phyloP scores from a whole-genome alignment of 1,140 invertebrate species.

The Bemisia tabaci region DNA sequence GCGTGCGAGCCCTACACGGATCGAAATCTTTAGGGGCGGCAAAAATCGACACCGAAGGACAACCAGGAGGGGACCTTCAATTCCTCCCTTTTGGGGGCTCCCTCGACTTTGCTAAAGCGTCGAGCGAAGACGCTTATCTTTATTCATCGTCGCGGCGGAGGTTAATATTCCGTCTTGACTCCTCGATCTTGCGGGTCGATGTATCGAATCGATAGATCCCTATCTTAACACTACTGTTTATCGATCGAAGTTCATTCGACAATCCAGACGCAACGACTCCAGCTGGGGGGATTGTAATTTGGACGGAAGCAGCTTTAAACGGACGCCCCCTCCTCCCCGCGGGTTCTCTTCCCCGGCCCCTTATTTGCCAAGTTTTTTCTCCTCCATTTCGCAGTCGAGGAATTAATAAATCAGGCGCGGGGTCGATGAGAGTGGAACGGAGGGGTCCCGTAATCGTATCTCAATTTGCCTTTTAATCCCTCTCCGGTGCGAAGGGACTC shows the following conservation, averaged over 20 bases:
- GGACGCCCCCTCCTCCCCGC: background rate
- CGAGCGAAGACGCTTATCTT: background rate
- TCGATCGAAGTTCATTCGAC: background rate
- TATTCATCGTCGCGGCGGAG: background rate
- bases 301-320: background rate
- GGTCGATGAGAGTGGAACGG: background rate
- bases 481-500: background rate
- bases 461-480: background rate
- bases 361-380: background rate
- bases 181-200: no score
- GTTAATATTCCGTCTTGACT: background rate
- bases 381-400: background rate
- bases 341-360: no score
- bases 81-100: no score
- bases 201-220: no score
- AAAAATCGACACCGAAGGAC: no score
- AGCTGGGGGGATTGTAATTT: background rate
- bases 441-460: background rate
- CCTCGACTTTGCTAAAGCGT: no score
- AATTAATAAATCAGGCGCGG: background rate
- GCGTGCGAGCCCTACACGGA: no score
- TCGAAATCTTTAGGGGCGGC: no score
- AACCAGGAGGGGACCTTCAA: no score
- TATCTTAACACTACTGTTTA: background rate
- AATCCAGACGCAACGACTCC: background rate